phyloP scores from a whole-genome alignment of 2,888 invertebrate species.

The Tetramorium bicarinatum region DNA sequence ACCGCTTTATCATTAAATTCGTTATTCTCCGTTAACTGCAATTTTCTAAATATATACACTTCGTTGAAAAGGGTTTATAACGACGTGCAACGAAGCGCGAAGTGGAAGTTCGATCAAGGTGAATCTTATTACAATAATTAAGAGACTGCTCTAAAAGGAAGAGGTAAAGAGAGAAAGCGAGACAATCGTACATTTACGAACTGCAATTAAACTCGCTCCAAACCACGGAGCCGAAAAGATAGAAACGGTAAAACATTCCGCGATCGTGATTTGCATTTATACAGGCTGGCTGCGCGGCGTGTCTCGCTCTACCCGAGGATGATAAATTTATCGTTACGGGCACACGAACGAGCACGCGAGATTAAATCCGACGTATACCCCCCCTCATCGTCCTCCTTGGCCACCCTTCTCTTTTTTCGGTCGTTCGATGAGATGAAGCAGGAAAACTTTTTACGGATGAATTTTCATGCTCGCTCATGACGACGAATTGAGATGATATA shows the following conservation, averaged over 20 bases:
- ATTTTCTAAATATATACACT: neutral
- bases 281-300: constrained; percentile 48
- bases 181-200: constrained; percentile 50
- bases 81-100: constrained; percentile 1
- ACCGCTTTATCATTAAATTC: neutral
- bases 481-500: constrained; percentile 51
- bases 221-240: constrained; percentile 38
- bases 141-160: constrained; percentile 10
- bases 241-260: constrained; percentile 61
- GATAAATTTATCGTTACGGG: constrained; percentile 61
- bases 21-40: neutral
- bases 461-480: constrained; percentile 32
- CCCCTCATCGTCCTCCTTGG: constrained; percentile 14
- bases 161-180: neutral
- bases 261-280: constrained; percentile 63
- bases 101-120: constrained; percentile 46
- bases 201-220: constrained; percentile 48
- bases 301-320: constrained; percentile 44
- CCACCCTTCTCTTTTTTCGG: neutral
- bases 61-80: constrained; percentile 4
- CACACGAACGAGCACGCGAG: constrained; percentile 47
- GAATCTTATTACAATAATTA: constrained; percentile 51
- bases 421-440: constrained; percentile 36
- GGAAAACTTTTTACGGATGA: constrained; percentile 45
- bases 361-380: constrained; percentile 52